Evolutionary conservation across 2,888 invertebrate species (phyloP).

Genomic region (Gymnosoma rotundatum): DNA sequence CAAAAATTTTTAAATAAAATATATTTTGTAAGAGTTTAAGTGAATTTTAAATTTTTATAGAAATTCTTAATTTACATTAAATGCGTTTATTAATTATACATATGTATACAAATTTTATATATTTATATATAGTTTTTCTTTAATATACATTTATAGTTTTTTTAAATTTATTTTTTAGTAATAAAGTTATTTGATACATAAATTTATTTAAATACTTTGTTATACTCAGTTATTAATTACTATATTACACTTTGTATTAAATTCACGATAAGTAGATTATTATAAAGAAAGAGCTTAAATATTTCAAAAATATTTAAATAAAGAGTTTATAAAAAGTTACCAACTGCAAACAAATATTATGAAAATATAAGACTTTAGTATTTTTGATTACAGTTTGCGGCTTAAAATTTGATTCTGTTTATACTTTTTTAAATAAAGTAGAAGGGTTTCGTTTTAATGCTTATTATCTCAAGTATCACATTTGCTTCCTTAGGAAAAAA

Average conservation of each 20-base stretch:
- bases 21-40: background rate
- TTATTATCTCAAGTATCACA: slow-evolving; percentile 81
- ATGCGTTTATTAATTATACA: slow-evolving; percentile 69
- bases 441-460: slow-evolving; percentile 71
- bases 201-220: slow-evolving; percentile 56
- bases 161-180: slow-evolving; percentile 17
- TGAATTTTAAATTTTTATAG: slow-evolving; percentile 38
- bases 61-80: slow-evolving; percentile 68
- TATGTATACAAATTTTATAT: slow-evolving; percentile 34
- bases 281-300: slow-evolving; percentile 45
- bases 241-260: slow-evolving; percentile 67
- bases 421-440: slow-evolving; percentile 44
- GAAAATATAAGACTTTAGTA: slow-evolving; percentile 16
- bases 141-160: slow-evolving; percentile 35
- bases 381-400: slow-evolving; percentile 22
- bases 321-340: background rate
- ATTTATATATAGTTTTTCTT: background rate
- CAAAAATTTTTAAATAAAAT: background rate
- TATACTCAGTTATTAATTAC: slow-evolving; percentile 40
- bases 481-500: slow-evolving; percentile 74
- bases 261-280: slow-evolving; percentile 39
- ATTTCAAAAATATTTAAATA: slow-evolving; percentile 61
- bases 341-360: slow-evolving; percentile 29
- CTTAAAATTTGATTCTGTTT: slow-evolving; percentile 53
- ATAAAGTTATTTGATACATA: slow-evolving; percentile 46